Conservation (phyloP, 2,113 vertebrate species). For the Chitala chitala region DNA sequence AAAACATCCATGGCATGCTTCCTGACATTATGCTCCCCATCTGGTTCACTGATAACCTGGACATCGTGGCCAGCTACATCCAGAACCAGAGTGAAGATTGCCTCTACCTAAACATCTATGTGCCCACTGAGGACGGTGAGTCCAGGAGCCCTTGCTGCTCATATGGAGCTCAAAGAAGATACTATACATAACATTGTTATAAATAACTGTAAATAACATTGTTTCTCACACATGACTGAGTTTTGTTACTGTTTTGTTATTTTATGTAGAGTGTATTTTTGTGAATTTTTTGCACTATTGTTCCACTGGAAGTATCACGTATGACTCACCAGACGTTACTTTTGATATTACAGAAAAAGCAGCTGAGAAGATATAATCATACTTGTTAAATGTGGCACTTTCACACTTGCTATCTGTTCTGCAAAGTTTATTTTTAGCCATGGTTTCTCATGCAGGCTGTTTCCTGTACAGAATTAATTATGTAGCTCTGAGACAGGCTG, state of each 20-base stretch:
- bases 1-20: slow-evolving; percentile 83
- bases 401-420: neutral
- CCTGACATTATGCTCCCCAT: slow-evolving; percentile 88
- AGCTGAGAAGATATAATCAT: neutral
- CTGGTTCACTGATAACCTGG: slow-evolving; percentile 90
- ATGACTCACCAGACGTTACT: neutral
- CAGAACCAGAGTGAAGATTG: slow-evolving; percentile 92
- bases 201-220: too few species aligned
- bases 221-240: too few species aligned
- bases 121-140: slow-evolving; percentile 92
- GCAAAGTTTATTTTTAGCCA: slow-evolving; percentile 11
- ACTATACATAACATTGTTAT: too few species aligned
- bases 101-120: slow-evolving; percentile 88
- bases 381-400: slow-evolving; percentile 17
- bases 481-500: neutral
- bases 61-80: slow-evolving; percentile 77
- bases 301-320: neutral
- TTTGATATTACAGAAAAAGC: neutral
- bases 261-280: too few species aligned
- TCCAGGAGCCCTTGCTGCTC: slow-evolving; percentile 6
- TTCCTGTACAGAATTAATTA: too few species aligned
- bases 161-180: too few species aligned
- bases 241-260: too few species aligned
- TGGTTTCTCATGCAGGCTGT: neutral
- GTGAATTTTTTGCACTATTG: slow-evolving; percentile 2